Percentiles rank a stretch among this genome's conserved stretches.
These are phyloP conservation scores for Physocephala rufipes DNA, from an alignment of 2,888 invertebrate species.

Conservation along the genomic window DNA sequence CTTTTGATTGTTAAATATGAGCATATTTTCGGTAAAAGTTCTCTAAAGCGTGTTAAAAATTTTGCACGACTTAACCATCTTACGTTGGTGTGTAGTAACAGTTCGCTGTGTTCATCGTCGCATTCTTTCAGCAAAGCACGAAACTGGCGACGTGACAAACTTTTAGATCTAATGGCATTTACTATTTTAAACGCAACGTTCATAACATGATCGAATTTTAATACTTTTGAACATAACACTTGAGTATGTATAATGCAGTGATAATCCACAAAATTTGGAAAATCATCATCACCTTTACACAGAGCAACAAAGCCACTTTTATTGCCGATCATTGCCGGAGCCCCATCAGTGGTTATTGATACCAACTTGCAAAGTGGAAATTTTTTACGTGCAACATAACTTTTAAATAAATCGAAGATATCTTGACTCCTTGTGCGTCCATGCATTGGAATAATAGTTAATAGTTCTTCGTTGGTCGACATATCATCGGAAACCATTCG, in stretches of 20 bases:
- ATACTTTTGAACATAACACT: conserved; percentile 16
- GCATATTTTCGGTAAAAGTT: conserved; percentile 27
- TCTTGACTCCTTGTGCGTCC: conserved; percentile 43
- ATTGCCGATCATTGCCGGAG: conserved; percentile 47
- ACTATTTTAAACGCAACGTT: conserved; percentile 26
- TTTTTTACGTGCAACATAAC: conserved; percentile 40
- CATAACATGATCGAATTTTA: conserved; percentile 24
- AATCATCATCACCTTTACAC: conserved; percentile 25
- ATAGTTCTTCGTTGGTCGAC: conserved; percentile 41
- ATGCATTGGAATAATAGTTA: conserved; percentile 39
- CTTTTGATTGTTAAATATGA: conserved; percentile 20
- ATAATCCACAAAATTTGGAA: conserved; percentile 23
- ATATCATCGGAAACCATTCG: conserved; percentile 38
- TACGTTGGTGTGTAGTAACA: background rate
- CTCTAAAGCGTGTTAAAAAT: conserved; percentile 27
- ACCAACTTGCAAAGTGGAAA: conserved; percentile 46
- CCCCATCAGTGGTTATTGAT: conserved; percentile 48
- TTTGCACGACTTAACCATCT: conserved; percentile 23
- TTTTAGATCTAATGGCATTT: conserved; percentile 24
- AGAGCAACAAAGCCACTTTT: conserved; percentile 44
- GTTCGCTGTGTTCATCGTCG: background rate
- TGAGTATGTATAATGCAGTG: conserved; percentile 23
- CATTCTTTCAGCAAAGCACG: conserved; percentile 12
- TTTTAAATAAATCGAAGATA: conserved; percentile 45
- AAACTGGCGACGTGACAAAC: conserved; percentile 11